Evolutionary conservation across 2,888 invertebrate species (phyloP).

Genomic region (Pantelozetes paolii): DNA sequence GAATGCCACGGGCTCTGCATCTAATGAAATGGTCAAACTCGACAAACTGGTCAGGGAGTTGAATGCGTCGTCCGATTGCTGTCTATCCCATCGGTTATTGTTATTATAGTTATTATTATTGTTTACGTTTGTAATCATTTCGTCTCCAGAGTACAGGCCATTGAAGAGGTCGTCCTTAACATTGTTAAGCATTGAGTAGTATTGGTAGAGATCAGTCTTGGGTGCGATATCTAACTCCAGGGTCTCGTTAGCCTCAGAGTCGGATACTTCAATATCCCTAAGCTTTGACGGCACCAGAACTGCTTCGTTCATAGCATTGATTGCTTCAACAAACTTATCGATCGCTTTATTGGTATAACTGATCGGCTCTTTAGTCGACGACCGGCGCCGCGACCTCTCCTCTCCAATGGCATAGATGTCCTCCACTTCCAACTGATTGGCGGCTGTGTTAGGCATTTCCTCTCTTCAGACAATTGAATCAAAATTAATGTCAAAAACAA

Average conservation of each 20-base stretch:
- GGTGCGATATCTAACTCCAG: not conserved
- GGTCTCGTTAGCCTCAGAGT: slow-evolving; percentile 21
- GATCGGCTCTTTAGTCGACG: slow-evolving; percentile 8
- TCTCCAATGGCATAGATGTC: slow-evolving; percentile 38
- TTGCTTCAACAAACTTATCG: slow-evolving; percentile 21
- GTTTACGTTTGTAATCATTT: not conserved
- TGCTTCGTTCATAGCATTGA: slow-evolving; percentile 31
- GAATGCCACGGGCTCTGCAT: slow-evolving; percentile 16
- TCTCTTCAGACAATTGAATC: not conserved
- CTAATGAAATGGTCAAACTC: slow-evolving; percentile 21
- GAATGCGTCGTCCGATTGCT: slow-evolving; percentile 27
- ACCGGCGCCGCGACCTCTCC: slow-evolving; percentile 24
- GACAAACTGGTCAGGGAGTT: slow-evolving; percentile 22
- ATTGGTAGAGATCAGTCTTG: slow-evolving; percentile 33
- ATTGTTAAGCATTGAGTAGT: slow-evolving; percentile 27
- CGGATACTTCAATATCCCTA: slow-evolving; percentile 30
- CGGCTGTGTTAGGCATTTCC: slow-evolving; percentile 21
- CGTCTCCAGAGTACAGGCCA: not conserved
- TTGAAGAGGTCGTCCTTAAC: slow-evolving; percentile 37
- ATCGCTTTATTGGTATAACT: slow-evolving; percentile 36
- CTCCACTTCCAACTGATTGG: slow-evolving; percentile 34
- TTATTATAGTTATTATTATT: slow-evolving; percentile 2
- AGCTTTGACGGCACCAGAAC: slow-evolving; percentile 35
- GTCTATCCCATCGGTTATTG: slow-evolving; percentile 30
- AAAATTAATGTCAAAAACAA: no score